A percentile compares a stretch with the other conserved stretches of the same genome.
Evolutionary conservation across 2,113 vertebrate genomes (phyloP).

Genomic region (Baryphthengus martii): DNA sequence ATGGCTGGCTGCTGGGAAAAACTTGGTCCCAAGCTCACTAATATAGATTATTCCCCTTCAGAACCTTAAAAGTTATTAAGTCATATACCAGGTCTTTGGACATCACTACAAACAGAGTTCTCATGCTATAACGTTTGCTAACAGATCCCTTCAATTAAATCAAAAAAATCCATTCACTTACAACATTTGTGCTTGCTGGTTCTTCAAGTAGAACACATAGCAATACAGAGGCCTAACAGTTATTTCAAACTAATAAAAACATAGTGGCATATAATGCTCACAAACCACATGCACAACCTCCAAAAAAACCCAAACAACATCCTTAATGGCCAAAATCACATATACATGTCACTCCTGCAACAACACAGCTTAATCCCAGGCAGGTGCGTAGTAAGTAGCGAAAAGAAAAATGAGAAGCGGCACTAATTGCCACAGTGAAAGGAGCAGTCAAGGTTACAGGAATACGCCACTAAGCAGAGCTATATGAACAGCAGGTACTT

Average conservation of each 20-base stretch:
- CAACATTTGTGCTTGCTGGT: neutral
- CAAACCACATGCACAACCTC: neutral
- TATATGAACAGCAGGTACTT: accelerated
- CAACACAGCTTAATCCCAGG: neutral
- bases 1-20: neutral
- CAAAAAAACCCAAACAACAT: neutral
- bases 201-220: neutral
- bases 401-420: neutral
- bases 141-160: neutral
- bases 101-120: neutral
- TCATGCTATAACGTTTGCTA: neutral
- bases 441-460: neutral
- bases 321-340: neutral
- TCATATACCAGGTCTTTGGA: neutral
- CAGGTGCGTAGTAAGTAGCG: neutral
- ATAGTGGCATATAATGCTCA: neutral
- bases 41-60: neutral
- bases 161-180: neutral
- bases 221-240: neutral
- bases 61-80: neutral
- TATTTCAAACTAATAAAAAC: neutral
- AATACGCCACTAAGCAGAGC: neutral
- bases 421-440: neutral
- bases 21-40: neutral
- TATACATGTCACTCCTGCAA: neutral